Conservation (phyloP, 2,888 invertebrate genomes). For the Oscheius sp. region DNA sequence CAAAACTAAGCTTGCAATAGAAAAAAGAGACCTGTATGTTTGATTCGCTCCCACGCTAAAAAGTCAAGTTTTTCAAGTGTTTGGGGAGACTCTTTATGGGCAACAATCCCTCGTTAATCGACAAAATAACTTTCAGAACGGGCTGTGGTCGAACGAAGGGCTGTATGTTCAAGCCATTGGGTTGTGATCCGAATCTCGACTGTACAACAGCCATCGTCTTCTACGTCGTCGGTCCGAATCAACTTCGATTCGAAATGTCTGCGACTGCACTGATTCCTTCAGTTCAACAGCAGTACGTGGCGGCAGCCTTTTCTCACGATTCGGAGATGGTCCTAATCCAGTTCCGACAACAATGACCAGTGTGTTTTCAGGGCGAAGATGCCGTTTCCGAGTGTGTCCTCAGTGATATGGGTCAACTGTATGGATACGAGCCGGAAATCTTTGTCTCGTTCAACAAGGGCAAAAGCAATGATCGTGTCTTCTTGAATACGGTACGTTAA, state of each 20-base stretch:
- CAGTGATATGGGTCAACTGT: slow-evolving; percentile 56
- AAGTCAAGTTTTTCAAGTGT: too few species aligned
- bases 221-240: slow-evolving; percentile 58
- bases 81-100: too few species aligned
- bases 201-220: slow-evolving; percentile 65
- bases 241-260: slow-evolving; percentile 63
- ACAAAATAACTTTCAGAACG: slow-evolving; percentile 39
- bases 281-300: slow-evolving; percentile 69
- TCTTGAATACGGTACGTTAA: slow-evolving; percentile 49
- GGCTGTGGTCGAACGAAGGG: slow-evolving; percentile 67
- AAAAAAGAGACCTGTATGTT: too few species aligned
- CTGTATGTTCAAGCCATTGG: slow-evolving; percentile 68
- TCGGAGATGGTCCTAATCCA: slow-evolving; percentile 55
- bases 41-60: too few species aligned
- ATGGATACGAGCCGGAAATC: slow-evolving; percentile 65
- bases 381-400: slow-evolving; percentile 69
- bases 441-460: slow-evolving; percentile 69
- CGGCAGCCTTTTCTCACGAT: slow-evolving; percentile 68
- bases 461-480: slow-evolving; percentile 66
- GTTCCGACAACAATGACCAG: slow-evolving; percentile 8
- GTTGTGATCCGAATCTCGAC: slow-evolving; percentile 68
- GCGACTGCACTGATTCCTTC: slow-evolving; percentile 64
- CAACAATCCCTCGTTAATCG: too few species aligned
- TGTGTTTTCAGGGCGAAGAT: slow-evolving; percentile 64
- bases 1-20: too few species aligned